Percentiles rank a stretch among this genome's conserved stretches.
phyloP scores from a whole-genome alignment of 64 coral and sea anemone genomes.

The Porites lutea region DNA sequence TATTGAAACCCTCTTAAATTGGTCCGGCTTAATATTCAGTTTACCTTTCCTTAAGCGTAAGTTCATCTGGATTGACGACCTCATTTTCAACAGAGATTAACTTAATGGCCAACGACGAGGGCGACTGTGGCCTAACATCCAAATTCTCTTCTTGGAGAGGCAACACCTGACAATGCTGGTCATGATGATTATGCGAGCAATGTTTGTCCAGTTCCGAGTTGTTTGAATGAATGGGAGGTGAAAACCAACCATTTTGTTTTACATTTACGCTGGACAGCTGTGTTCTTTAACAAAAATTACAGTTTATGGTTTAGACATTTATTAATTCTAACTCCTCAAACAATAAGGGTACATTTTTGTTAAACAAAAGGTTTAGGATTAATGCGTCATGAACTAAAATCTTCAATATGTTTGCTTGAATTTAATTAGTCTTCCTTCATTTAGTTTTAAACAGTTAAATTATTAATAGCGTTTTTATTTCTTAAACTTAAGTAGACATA shows the following conservation, averaged over 20 bases:
- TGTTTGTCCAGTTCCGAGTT: conserved; percentile 10
- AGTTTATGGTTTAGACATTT: background rate
- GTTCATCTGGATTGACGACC: background rate
- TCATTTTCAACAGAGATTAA: conserved; percentile 16
- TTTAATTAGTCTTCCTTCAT: no score
- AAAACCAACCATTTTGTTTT: background rate
- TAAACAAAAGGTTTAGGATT: no score
- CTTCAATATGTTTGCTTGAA: no score
- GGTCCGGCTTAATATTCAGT: no score
- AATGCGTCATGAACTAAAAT: no score
- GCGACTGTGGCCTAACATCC: background rate
- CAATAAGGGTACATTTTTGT: no score
- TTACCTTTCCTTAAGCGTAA: conserved; percentile 24
- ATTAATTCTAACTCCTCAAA: no score
- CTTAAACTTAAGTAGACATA: no score
- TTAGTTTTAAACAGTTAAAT: no score
- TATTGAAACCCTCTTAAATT: no score
- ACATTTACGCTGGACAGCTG: background rate
- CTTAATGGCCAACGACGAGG: conserved; percentile 14
- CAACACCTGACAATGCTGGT: background rate
- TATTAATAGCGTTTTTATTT: no score
- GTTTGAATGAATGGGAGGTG: background rate
- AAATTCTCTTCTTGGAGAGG: background rate
- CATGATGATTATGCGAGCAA: background rate
- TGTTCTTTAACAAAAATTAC: conserved; percentile 3